Base-by-base conservation (phyloP, 2,888 invertebrate species). In the Endotricha flammealis region DNA sequence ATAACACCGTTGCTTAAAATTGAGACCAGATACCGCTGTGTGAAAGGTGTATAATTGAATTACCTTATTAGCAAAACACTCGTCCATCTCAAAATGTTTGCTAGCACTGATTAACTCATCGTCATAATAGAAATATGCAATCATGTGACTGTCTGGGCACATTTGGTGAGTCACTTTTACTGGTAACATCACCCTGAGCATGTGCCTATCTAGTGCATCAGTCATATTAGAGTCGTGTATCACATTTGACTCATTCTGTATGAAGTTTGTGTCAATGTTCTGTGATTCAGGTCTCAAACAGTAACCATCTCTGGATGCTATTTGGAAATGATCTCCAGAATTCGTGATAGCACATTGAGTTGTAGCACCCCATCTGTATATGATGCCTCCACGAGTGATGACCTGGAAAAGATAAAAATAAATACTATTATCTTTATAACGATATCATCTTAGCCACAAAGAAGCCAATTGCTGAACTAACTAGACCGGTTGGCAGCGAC, bases 61-160 rank as follows among this genome's bases (percentile, higher is more conserved):
- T 11, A 37, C 91, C 81, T 89, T 86, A 57, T 90, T 89, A 7
- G 66, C 75, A 52, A 90, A 89, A 56, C 90, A 90, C 17, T 88
- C 86, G 3, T 87, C 79, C 51, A 90, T 80, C 10, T 82, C 75
- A 38, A 90, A 81, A 52, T 80, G 75, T 40, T 88, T 81, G 46
- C 78, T 85, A 3, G 89, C 88, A 25, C 90, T 89, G 6, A 91
- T 79, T 1, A 89, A 65, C 48, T 91, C 89, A 0, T 87, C 87
- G 24, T 88, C 83, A 11, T 81, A 66, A 38, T 88, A 77, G 56
- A 90, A 90, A 46, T 88, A 91, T 1, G 90, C 87, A 0, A 90
- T 68, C 38, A 88, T 42, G 42, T 87, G 77, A 29, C 86, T 87
- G 9, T 82, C 77, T 0, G 88, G 88, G 32, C 88, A 88, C 88